Evolutionary conservation across 1,140 invertebrate genomes (phyloP), one percentile per base, ranked within the genome.

Genomic region (Aphaenogaster floridana): DNA sequence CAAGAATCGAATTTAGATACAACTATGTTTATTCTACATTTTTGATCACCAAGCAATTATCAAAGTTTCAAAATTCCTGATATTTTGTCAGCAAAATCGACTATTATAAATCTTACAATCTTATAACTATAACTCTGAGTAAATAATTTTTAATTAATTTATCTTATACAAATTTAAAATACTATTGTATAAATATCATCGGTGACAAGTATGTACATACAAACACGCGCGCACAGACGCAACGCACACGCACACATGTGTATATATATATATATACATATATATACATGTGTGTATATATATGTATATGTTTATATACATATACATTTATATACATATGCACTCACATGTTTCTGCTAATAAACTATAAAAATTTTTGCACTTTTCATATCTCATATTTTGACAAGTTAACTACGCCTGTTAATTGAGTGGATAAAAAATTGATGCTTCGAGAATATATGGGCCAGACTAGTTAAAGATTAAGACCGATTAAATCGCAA

Each of bases 401-500:
- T 21, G n/a, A 13, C 6, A 28, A 36, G 28, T 39, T 36, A 50
- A 42, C 11, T 13, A 21, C 39, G 39, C 9, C 61, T 74, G 21
- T 81, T 59, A 48, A 48, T 21, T 11, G 54, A 76, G 7, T 9
- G 21, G 2, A 83, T 4, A 69, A 54, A 72, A 45, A n/a, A 48
- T 74, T 36, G 52, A 83, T 42, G 21, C 52, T 4, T 48, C 13
- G 42, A 21, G 17, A 8, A 48, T 15, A 61, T 50, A 74, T 13
- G 39, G 54, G 36, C 8, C 2, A 34, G 39, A 61, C 42, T 42
- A 61, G 3, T 84, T 39, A 48, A 61, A 45, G 45, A 63, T 84
- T 50, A 74, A 84, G 69, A 74, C 42, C 45, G 80, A 72, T 84
- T 63, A 61, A 84, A 76, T 84, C 42, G 54, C 34, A 74, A 84